These are phyloP conservation scores for Dynastes grantii DNA, from an alignment of 2,888 invertebrate species.

Conservation along the genomic window DNA sequence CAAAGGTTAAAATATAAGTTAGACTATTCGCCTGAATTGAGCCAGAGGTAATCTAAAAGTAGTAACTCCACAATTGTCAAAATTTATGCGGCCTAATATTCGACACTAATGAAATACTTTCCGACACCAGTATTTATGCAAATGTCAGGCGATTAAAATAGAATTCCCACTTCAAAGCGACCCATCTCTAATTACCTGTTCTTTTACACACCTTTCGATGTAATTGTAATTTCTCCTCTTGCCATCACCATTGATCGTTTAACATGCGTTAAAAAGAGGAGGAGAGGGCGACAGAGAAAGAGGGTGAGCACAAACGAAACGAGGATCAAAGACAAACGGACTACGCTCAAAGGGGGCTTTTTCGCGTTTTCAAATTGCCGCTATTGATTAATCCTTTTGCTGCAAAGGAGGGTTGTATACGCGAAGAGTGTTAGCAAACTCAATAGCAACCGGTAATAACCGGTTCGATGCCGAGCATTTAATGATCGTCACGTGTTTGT, in stretches of 20 bases:
- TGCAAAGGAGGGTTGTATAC: slow-evolving; percentile 6
- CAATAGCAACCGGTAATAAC: slow-evolving; percentile 30
- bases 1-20: too few species aligned
- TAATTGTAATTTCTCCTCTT: slow-evolving; percentile 36
- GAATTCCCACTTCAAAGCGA: slow-evolving; percentile 4
- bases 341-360: slow-evolving; percentile 26
- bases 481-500: slow-evolving; percentile 29
- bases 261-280: slow-evolving; percentile 16
- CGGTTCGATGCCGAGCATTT: slow-evolving; percentile 10
- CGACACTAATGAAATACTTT: background rate
- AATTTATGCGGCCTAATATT: background rate
- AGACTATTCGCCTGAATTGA: too few species aligned
- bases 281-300: background rate
- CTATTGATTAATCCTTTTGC: slow-evolving; percentile 34
- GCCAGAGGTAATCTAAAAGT: background rate
- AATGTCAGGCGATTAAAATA: slow-evolving; percentile 14
- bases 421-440: background rate
- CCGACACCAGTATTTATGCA: slow-evolving; percentile 7
- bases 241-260: slow-evolving; percentile 21
- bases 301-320: slow-evolving; percentile 9
- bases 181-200: slow-evolving; percentile 31
- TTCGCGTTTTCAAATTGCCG: slow-evolving; percentile 35
- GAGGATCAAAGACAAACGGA: slow-evolving; percentile 34
- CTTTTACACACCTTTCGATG: slow-evolving; percentile 29
- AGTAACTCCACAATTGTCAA: background rate